Percentiles rank a stretch among this genome's conserved stretches.
Evolutionary conservation across 2,797 vertebrate genomes (phyloP).

Genomic region (Syncerus caffer): DNA sequence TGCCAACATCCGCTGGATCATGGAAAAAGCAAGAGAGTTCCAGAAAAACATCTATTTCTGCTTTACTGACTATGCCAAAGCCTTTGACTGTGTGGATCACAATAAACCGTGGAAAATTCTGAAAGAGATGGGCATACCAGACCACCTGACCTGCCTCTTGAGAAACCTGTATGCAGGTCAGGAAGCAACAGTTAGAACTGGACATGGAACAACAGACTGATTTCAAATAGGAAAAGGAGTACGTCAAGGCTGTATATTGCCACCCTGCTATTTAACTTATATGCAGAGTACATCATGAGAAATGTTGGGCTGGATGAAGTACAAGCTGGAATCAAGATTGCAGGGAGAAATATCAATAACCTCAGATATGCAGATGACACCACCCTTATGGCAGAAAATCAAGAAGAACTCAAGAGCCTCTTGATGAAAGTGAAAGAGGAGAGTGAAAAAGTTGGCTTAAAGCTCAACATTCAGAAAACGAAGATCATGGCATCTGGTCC

Average conservation of each 20-base stretch:
- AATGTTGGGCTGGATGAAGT: background rate
- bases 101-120: background rate
- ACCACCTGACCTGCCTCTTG: background rate
- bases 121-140: background rate
- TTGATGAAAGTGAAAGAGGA: background rate
- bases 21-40: background rate
- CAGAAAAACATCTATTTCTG: background rate
- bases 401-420: background rate
- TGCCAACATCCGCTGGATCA: fast-evolving
- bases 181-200: background rate
- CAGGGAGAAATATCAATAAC: background rate
- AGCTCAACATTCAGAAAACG: background rate
- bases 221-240: background rate
- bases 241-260: background rate
- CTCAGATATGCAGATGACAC: background rate
- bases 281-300: background rate
- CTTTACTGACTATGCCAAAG: background rate
- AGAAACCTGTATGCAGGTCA: background rate
- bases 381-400: background rate
- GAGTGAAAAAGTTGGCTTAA: background rate
- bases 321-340: background rate
- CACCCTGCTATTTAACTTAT: background rate
- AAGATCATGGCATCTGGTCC: background rate
- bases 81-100: background rate
- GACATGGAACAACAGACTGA: background rate